Evolutionary conservation across 2,888 invertebrate genomes (phyloP).

Genomic region (Drosophila niveifrons): DNA sequence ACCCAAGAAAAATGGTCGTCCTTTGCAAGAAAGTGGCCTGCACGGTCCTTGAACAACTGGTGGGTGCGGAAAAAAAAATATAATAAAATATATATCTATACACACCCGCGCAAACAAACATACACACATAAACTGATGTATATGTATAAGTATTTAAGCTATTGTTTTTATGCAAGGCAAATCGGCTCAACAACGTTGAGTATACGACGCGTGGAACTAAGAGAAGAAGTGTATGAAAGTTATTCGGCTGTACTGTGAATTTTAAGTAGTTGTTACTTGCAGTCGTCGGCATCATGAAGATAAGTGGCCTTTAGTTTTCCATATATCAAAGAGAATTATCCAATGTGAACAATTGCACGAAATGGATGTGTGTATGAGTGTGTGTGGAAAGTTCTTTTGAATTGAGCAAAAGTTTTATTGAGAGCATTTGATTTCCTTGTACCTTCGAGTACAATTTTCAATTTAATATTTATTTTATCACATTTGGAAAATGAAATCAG

Average conservation of each 20-base stretch:
- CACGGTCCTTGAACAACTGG: slow-evolving; percentile 55
- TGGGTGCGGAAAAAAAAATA: slow-evolving; percentile 54
- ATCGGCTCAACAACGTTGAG: slow-evolving; percentile 7
- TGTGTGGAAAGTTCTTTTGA: not conserved
- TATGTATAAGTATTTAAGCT: slow-evolving; percentile 46
- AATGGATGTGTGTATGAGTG: not conserved
- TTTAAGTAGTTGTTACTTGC: slow-evolving; percentile 27
- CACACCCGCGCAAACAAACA: slow-evolving; percentile 2
- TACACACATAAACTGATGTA: slow-evolving; percentile 2
- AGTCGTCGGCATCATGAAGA: slow-evolving; percentile 17
- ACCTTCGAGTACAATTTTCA: slow-evolving; percentile 37
- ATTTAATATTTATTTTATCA: slow-evolving; percentile 58
- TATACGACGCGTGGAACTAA: slow-evolving; percentile 3
- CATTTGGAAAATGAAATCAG: slow-evolving; percentile 70
- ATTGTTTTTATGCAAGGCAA: slow-evolving; percentile 55
- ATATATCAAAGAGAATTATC: slow-evolving; percentile 18
- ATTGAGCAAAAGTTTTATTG: slow-evolving; percentile 4
- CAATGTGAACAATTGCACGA: slow-evolving; percentile 1
- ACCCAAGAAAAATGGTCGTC: slow-evolving; percentile 61
- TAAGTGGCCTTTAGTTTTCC: slow-evolving; percentile 19
- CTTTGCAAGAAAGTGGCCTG: slow-evolving; percentile 58
- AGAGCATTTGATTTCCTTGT: slow-evolving; percentile 20
- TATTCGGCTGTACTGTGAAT: slow-evolving; percentile 26
- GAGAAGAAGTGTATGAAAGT: slow-evolving; percentile 13
- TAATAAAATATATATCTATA: slow-evolving; percentile 19